These are phyloP conservation scores for Brachirus orientalis DNA, from an alignment of 2,113 vertebrate genomes.

Conservation along the genomic window DNA sequence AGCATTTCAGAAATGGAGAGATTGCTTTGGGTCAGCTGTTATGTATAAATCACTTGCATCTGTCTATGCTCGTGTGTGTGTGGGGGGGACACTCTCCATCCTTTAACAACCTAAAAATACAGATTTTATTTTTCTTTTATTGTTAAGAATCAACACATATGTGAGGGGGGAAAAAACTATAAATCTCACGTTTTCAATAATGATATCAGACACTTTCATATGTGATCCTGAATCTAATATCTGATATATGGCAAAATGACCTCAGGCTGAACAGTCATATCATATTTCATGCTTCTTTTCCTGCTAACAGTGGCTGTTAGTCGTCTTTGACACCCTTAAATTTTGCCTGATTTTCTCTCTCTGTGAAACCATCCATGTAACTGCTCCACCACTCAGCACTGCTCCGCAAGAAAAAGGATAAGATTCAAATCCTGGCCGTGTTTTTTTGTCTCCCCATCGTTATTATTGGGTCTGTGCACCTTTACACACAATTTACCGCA, in stretches of 20 bases:
- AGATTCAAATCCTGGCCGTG: slow-evolving; percentile 19
- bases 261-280: slow-evolving; percentile 21
- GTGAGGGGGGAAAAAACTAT: not conserved
- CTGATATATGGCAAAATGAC: slow-evolving; percentile 25
- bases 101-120: too few relatives aligned
- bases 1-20: too few relatives aligned
- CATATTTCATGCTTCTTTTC: slow-evolving; percentile 36
- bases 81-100: too few relatives aligned
- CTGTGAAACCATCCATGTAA: slow-evolving; percentile 49
- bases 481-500: slow-evolving; percentile 6
- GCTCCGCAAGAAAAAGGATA: slow-evolving; percentile 7
- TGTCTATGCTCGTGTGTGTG: too few relatives aligned
- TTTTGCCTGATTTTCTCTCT: slow-evolving; percentile 23
- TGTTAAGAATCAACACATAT: not conserved
- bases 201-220: slow-evolving; percentile 33
- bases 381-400: not conserved
- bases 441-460: not conserved
- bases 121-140: not conserved
- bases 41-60: too few relatives aligned
- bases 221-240: slow-evolving; percentile 16
- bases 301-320: slow-evolving; percentile 12
- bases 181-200: slow-evolving; percentile 26
- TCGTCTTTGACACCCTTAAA: slow-evolving; percentile 13
- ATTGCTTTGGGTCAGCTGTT: too few relatives aligned
- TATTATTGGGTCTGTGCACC: slow-evolving; percentile 17